Evolutionary conservation across 2,888 invertebrate genomes (phyloP), one percentile per base, ranked within the genome.

Genomic region (Drosophila yooni): DNA sequence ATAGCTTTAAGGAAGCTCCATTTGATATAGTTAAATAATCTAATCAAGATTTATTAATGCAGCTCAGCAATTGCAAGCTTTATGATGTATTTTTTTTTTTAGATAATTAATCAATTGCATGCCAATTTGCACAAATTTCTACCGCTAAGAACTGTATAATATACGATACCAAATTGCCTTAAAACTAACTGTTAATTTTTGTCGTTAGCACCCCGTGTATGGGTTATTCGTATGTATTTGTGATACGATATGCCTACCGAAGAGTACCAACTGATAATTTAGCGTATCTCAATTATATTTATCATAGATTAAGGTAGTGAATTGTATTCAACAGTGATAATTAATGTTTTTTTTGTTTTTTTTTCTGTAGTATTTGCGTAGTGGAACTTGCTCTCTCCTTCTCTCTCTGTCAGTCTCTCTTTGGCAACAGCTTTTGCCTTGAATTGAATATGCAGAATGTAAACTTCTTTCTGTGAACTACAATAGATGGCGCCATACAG

Each of bases 401-500:
- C n/a, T 27, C 18, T 51, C n/a, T 51, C 3, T 29, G 34, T 40
- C 40, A 27, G 34, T 40, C 61, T 61, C 54, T 70, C 25, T 70
- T 60, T 36, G 13, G 13, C 58, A 75, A 65, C 76, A 70, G 76
- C 75, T 70, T 70, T 75, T 64, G 25, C 15, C 34, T 64, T 13
- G 18, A 36, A 18, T 25, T 36, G 27, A 33, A 27, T 67, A 48
- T 31, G 21, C 38, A 3, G 48, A 33, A 48, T 46, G 46, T 25
- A 46, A 46, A 46, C 46, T 68, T 67, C 31, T 48, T 50, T 34
- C 10, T 33, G 1, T 31, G 67, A 25, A 50, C 51, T 31, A 27
- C 79, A 54, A 61, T 70, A 78, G 79, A 70, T 74, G 76, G 76
- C 76, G 76, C 79, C 79, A 78, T 58, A 25, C 72, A 76, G 74